Evolutionary conservation across 2,888 invertebrate genomes (phyloP), one percentile per base, ranked within the genome.

Genomic region (Leucophenga montana): DNA sequence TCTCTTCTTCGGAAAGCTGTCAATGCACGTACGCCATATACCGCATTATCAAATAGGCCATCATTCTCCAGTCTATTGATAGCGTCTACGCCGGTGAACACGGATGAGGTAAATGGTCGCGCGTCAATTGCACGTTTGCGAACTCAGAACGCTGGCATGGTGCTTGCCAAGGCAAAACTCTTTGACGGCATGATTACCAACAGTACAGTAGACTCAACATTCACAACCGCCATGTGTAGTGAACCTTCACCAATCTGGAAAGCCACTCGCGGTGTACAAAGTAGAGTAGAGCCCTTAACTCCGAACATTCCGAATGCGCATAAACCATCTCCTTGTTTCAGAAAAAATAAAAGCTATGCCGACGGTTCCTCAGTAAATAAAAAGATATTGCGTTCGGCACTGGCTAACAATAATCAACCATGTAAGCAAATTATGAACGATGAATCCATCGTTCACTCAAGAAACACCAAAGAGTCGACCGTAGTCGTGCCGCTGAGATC

Each of bases 61-160:
- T 48, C 67, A 44, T 56, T 54, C n/a, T n/a, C 71, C 18, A 71
- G 68, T 50, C 67, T 67, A 0, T 27, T 72, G 48, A 14, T 61
- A 4, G 14, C 71, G 9, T 54, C 75, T 1, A 76, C 78, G 0
- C 72, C 78, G 13, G 67, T 66, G 1, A 73, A 75, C 5, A 78
- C 79, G 20, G 81, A 71, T 20, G 80, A 71, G 16, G 89, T 89
- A 62, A 91, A 91, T 31, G 92, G 93, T 0, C 90, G 95, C 70
- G 93, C 93, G 0, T 95, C 95, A 0, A 92, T 95, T 13, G 94
- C 93, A 20, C 92, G 92, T 78, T 84, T 95, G 39, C 90, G 94
- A 31, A 90, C 91, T 62, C 93, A 94, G 86, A 95, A 95, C 86
- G 94, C 94, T 6, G 95, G 95, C 8, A 94, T 94, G 90, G 95